Percentiles rank a stretch among this genome's conserved stretches.
Evolutionary conservation across 2,113 vertebrate species (phyloP).

Genomic region (Thamnophis sirtalis): DNA sequence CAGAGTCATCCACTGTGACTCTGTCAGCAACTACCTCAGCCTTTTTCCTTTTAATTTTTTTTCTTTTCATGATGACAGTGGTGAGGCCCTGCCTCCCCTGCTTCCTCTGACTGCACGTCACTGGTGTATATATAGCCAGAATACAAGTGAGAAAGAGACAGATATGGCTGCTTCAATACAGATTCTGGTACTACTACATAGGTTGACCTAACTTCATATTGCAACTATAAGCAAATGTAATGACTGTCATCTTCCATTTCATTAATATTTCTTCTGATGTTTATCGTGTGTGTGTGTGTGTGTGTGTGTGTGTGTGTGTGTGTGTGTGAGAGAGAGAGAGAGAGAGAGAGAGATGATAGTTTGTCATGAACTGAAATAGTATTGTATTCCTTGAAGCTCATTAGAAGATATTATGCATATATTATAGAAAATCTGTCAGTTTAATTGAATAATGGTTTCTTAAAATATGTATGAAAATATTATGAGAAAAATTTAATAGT

Average conservation of each 20-base stretch:
- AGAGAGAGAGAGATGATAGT: slow-evolving; percentile 62
- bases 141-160: neutral
- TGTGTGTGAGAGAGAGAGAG: neutral
- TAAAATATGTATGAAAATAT: slow-evolving; percentile 75
- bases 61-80: no score
- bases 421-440: slow-evolving; percentile 72
- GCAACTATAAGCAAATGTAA: neutral
- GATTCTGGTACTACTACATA: neutral
- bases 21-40: no score
- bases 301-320: neutral
- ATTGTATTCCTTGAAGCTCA: slow-evolving; percentile 80
- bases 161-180: neutral
- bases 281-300: neutral
- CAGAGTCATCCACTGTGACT: no score
- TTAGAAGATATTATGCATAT: slow-evolving; percentile 79
- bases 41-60: no score
- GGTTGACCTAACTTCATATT: neutral
- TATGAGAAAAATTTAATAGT: slow-evolving; percentile 69
- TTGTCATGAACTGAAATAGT: slow-evolving; percentile 78
- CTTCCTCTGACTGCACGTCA: no score
- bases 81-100: no score
- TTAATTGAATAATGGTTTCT: slow-evolving; percentile 76
- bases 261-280: neutral
- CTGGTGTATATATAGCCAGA: neutral
- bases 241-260: neutral